These are phyloP conservation scores for Anoplolepis gracilipes DNA, from an alignment of 1,140 invertebrate species.

Conservation along the genomic window DNA sequence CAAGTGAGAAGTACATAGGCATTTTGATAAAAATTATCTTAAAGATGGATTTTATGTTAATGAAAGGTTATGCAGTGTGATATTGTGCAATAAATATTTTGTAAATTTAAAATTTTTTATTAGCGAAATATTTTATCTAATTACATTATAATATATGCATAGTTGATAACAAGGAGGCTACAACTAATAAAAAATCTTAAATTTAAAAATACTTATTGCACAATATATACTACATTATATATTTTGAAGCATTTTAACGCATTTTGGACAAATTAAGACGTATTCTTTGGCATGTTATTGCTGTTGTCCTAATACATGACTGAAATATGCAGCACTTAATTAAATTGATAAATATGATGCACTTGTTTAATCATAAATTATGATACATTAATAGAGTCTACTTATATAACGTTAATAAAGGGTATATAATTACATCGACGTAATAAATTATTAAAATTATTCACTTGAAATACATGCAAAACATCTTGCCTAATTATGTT, in stretches of 20 bases:
- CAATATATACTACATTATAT: not conserved
- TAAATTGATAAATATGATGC: constrained; percentile 32
- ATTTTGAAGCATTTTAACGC: not conserved
- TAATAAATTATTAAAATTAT: constrained; percentile 62
- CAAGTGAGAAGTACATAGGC: not conserved
- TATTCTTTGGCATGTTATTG: constrained; percentile 16
- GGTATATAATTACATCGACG: constrained; percentile 21
- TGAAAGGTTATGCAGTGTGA: not conserved
- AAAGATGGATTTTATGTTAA: not conserved
- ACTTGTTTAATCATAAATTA: constrained; percentile 11
- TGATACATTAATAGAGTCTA: constrained; percentile 8
- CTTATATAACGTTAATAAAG: constrained; percentile 34
- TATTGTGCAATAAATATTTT: constrained; percentile 3
- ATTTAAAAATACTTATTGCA: constrained; percentile 73
- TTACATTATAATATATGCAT: constrained; percentile 33
- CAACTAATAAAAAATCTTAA: constrained; percentile 70
- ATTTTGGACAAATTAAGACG: not conserved
- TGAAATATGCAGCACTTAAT: not conserved
- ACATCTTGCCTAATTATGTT: constrained; percentile 48
- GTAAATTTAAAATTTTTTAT: constrained; percentile 12
- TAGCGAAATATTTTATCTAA: constrained; percentile 46
- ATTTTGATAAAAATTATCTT: constrained; percentile 20
- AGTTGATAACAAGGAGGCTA: constrained; percentile 67
- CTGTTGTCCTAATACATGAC: not conserved
- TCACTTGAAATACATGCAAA: constrained; percentile 57